Evolutionary conservation across 2,113 vertebrate genomes (phyloP), one percentile per base, ranked within the genome.

Genomic region (Albula glossodonta): DNA sequence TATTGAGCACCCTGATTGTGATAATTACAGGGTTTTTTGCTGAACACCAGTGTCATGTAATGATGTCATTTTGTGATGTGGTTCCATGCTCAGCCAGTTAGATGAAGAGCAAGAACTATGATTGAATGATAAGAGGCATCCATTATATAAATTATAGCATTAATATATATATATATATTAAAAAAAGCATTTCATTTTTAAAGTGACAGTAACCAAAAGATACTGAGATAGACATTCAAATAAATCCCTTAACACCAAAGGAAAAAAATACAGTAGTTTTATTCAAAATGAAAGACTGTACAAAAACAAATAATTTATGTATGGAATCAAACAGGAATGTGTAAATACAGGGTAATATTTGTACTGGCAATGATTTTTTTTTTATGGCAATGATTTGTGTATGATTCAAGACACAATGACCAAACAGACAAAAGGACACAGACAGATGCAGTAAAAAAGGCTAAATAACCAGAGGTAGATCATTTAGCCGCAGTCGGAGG

Each of bases 291-390:
- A 19, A 15, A 17, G 22, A 80, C 48, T 81, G 52, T 74, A 7
- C 82, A 86, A 86, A 74, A 86, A 82, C 9, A 74, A 74, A 79
- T 85, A 31, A 85, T 85, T 85, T 81, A 86, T 86, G 70, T 74
- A 66, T 81, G 9, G 22, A 82, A 86, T 81, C 63, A 82, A 82
- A 82, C 60, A 19, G 31, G 13, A 63, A 9, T 83, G 31, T 41
- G 31, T 41, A 41, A 41, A 41, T 41, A 41, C 31, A 41, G 31
- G 31, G 1, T 41, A 41, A 41, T 41, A 41, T 41, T 41, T 41
- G 51, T n/a, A 80, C 10, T 60, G 12, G 53, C 13, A 10, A 12
- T 80, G 31, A 4, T 79, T 8, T 60, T 56, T 25, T 13, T 10
- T 15, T 51, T 22, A 22, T 19, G 2, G 81, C 41, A 63, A 77